Conservation (phyloP, 2,113 vertebrate species). For the Planiliza haematocheilus region DNA sequence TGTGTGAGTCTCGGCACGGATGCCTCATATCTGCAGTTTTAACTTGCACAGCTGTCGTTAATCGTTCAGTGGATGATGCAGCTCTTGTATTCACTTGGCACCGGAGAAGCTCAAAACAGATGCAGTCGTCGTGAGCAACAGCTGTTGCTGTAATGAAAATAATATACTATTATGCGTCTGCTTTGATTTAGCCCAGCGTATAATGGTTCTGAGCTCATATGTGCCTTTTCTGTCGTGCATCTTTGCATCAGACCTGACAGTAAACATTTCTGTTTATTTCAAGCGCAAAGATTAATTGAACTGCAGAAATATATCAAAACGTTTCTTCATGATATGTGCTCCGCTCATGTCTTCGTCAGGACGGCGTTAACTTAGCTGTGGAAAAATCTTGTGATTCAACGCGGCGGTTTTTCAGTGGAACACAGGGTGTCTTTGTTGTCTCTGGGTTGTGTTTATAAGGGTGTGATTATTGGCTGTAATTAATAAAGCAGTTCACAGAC, state of each 20-base stretch:
- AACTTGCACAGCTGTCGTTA: constrained; percentile 39
- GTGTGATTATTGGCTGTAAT: constrained; percentile 18
- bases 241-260: too few relatives aligned
- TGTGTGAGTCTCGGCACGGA: neutral
- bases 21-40: constrained; percentile 20
- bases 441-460: neutral
- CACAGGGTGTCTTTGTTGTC: constrained; percentile 36
- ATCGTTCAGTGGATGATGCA: constrained; percentile 20
- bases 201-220: neutral
- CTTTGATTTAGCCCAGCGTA: neutral
- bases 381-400: constrained; percentile 39
- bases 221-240: neutral
- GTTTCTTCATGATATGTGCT: neutral
- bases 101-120: constrained; percentile 29
- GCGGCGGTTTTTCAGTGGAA: neutral
- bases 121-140: constrained; percentile 25
- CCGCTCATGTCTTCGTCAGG: constrained; percentile 11
- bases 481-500: neutral
- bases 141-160: constrained; percentile 23
- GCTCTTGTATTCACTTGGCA: constrained; percentile 24
- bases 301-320: too few relatives aligned
- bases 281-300: too few relatives aligned
- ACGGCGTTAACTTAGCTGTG: neutral
- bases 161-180: neutral
- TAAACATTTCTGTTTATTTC: too few relatives aligned